Base-by-base conservation (phyloP, 2,113 vertebrate species). In the Erpornis zantholeuca region DNA sequence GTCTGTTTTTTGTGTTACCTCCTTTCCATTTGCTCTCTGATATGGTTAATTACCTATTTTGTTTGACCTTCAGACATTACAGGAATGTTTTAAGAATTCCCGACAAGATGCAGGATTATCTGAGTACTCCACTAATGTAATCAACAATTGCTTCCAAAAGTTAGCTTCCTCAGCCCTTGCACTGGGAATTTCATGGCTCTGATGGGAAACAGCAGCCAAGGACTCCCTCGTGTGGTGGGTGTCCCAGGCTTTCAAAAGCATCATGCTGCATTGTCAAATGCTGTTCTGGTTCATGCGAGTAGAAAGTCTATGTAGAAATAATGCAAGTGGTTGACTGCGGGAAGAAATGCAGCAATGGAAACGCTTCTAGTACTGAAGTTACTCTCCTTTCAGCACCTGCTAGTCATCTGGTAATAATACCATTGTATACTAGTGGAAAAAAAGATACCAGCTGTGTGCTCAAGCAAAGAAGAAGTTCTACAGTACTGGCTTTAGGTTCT, bases 171-270 rank as follows among this genome's bases (percentile, higher is more conserved):
- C 11, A 22, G 29, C 35, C 21, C 13, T 80, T 31, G 38, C 2
- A 0, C 2, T 77, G 47, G 14, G 12, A 53, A 0, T 45, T 57
- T 0, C 8, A 5, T 15, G 11, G 21, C 40, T 73, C 19, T 19
- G 57, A 8, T 2, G 11, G 42, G 31, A 93, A 94, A 76, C 3
- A 5, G 53, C 56, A 89, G 88, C 52, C 77, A 71, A 97, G 92
- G 79, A 50, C 95, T 96, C 95, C 96, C 95, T 95, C 85, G 22
- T 94, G 95, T 94, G 95, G 90, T 42, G 56, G 79, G 82, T 93
- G 66, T 60, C 33, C 18, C n/a, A 60, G 5, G 33, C 36, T 61
- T 72, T 3, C 21, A 10, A 2, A 57, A 59, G 16, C 25, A 2
- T 54, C 6, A 1, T 47, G 8, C 38, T 1, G 21, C 14, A 0